A percentile compares a stretch with the other conserved stretches of the same genome.
phyloP scores from a whole-genome alignment of 2,797 vertebrate genomes.

The Menidia menidia region DNA sequence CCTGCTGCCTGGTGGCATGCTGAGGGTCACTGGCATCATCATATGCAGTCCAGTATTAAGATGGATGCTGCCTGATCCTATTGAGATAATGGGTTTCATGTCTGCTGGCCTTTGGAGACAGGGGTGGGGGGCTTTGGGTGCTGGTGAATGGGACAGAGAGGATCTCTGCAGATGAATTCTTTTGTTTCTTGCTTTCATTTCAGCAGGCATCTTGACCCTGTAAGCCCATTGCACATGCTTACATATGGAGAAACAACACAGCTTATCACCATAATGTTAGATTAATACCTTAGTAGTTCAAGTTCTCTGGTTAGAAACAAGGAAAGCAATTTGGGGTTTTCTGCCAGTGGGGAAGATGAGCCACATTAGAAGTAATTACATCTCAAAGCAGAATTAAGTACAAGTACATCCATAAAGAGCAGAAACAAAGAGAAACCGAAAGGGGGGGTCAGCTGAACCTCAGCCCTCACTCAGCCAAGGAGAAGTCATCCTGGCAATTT shows the following conservation, averaged over 20 bases:
- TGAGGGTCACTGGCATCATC: slow-evolving; percentile 53
- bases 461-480: slow-evolving; percentile 17
- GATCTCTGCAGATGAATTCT: slow-evolving; percentile 50
- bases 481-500: slow-evolving; percentile 22
- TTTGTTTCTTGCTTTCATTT: slow-evolving; percentile 58
- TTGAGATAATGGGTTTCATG: slow-evolving; percentile 71
- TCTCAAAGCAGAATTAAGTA: neutral
- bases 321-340: slow-evolving; percentile 29
- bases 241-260: slow-evolving; percentile 7
- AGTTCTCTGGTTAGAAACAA: slow-evolving; percentile 1
- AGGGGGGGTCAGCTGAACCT: neutral
- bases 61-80: slow-evolving; percentile 67
- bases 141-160: slow-evolving; percentile 8
- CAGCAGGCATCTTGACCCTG: slow-evolving; percentile 45
- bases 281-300: slow-evolving; percentile 36
- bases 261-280: slow-evolving; percentile 13
- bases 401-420: neutral
- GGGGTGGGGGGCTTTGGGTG: neutral
- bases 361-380: no score
- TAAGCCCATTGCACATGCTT: slow-evolving; percentile 37
- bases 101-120: slow-evolving; percentile 44
- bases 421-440: neutral
- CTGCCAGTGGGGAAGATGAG: slow-evolving; percentile 20
- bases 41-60: slow-evolving; percentile 51
- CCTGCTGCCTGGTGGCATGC: slow-evolving; percentile 33